Percentiles rank a stretch among this genome's conserved stretches.
Evolutionary conservation across 35 echinoderm and acorn worm species (phyloP).

Genomic region (Patiria miniata): DNA sequence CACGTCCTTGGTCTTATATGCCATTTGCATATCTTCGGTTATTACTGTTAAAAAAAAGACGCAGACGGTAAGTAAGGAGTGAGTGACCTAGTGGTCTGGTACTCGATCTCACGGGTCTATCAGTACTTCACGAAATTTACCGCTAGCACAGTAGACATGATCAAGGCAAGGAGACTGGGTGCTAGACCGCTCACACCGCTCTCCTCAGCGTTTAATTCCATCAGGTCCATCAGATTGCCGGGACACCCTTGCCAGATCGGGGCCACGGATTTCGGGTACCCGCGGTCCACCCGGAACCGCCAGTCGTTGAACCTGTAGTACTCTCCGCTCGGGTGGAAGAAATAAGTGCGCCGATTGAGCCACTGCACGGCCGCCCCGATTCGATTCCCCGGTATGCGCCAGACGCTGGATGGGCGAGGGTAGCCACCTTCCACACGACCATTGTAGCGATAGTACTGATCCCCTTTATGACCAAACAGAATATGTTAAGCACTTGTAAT

Average conservation of each 20-base stretch:
- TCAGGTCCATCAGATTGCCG: neutral
- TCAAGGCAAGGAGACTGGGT: neutral
- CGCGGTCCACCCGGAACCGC: slow-evolving; percentile 29
- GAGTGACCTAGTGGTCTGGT: too few species aligned
- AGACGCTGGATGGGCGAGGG: slow-evolving; percentile 68
- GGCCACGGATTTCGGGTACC: slow-evolving; percentile 44
- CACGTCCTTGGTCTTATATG: too few species aligned
- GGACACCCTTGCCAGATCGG: slow-evolving; percentile 58
- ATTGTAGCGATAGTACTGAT: slow-evolving; percentile 69
- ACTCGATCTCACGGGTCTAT: too few species aligned
- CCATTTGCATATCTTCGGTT: too few species aligned
- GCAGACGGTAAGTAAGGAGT: too few species aligned
- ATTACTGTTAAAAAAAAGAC: too few species aligned
- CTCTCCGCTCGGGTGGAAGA: slow-evolving; percentile 47
- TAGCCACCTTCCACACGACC: slow-evolving; percentile 59
- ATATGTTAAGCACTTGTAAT: too few species aligned
- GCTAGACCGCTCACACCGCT: neutral
- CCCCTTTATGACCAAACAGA: slow-evolving; percentile 29
- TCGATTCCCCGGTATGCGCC: slow-evolving; percentile 56
- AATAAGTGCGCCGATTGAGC: slow-evolving; percentile 71
- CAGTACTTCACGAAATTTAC: too few species aligned
- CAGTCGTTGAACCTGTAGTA: slow-evolving; percentile 76
- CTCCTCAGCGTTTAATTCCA: neutral
- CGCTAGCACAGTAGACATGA: neutral
- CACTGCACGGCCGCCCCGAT: slow-evolving; percentile 74